These are phyloP conservation scores for Telenomus remus DNA, from an alignment of 1,140 invertebrate genomes.

Conservation along the genomic window DNA sequence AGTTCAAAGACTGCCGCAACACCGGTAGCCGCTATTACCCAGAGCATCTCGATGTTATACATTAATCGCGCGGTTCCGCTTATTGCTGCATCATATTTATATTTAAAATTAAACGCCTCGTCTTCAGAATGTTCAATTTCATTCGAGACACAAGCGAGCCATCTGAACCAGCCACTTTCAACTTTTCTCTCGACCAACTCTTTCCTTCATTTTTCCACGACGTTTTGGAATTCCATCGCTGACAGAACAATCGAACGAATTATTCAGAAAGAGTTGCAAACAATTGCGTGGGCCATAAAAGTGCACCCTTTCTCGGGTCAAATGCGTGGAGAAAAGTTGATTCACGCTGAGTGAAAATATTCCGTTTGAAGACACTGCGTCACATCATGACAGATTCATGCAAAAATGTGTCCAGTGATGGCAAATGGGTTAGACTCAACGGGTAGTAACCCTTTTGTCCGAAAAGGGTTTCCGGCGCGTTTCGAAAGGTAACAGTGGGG, in stretches of 20 bases:
- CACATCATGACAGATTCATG: slow-evolving; percentile 22
- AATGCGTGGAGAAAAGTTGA: too few species aligned
- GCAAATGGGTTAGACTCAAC: slow-evolving; percentile 13
- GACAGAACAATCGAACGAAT: too few species aligned
- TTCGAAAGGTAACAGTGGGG: slow-evolving; percentile 38
- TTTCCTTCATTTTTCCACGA: too few species aligned
- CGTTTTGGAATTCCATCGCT: too few species aligned
- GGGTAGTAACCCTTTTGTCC: slow-evolving; percentile 43
- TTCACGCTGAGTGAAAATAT: slow-evolving; percentile 10
- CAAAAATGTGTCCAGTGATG: slow-evolving; percentile 31
- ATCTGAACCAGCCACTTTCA: too few species aligned
- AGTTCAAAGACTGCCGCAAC: slow-evolving; percentile 63
- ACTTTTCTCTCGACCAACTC: too few species aligned
- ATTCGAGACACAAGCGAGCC: too few species aligned
- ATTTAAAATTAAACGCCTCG: slow-evolving; percentile 10
- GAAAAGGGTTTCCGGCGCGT: neutral
- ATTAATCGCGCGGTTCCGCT: slow-evolving; percentile 9
- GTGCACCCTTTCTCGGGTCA: neutral
- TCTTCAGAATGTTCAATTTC: too few species aligned
- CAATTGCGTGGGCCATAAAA: too few species aligned
- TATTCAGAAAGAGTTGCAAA: too few species aligned
- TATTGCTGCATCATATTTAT: slow-evolving; percentile 29
- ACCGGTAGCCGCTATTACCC: slow-evolving; percentile 62
- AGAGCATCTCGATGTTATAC: slow-evolving; percentile 20
- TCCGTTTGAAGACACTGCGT: slow-evolving; percentile 4